Evolutionary conservation across 2,797 vertebrate genomes (phyloP).

Genomic region (Anabas testudineus): DNA sequence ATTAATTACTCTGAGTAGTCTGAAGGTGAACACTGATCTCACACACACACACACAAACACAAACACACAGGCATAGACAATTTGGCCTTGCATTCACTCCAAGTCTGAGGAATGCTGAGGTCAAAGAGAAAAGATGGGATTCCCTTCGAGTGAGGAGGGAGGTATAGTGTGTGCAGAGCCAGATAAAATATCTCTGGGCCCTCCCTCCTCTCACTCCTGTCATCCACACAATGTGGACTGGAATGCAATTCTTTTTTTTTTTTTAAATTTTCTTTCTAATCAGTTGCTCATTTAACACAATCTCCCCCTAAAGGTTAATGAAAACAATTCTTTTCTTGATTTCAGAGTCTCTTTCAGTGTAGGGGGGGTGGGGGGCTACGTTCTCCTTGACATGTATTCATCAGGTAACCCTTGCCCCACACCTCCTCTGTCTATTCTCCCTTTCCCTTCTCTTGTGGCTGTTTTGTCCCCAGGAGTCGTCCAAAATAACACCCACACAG

Average conservation of each 20-base stretch:
- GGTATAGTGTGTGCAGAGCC: constrained; percentile 32
- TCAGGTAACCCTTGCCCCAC: constrained; percentile 42
- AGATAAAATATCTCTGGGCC: constrained; percentile 56
- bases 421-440: constrained; percentile 30
- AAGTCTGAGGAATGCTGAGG: constrained; percentile 68
- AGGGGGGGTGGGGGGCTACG: too few relatives aligned
- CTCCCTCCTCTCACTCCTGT: constrained; percentile 51
- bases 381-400: constrained; percentile 37
- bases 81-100: constrained; percentile 53
- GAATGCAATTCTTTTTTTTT: constrained; percentile 40
- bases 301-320: background rate
- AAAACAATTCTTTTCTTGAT: constrained; percentile 1
- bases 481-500: constrained; percentile 67
- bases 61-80: constrained; percentile 6
- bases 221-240: constrained; percentile 47
- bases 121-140: constrained; percentile 75
- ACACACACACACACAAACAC: constrained; percentile 6
- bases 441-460: constrained; percentile 60
- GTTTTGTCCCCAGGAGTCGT: constrained; percentile 63
- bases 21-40: constrained; percentile 60
- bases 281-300: constrained; percentile 11
- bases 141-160: constrained; percentile 68
- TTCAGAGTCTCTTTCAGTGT: constrained; percentile 11
- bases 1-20: constrained; percentile 67
- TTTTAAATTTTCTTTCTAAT: constrained; percentile 34